Conservation (phyloP, 2,113 vertebrate genomes). For the Heterotilapia buettikoferi region DNA sequence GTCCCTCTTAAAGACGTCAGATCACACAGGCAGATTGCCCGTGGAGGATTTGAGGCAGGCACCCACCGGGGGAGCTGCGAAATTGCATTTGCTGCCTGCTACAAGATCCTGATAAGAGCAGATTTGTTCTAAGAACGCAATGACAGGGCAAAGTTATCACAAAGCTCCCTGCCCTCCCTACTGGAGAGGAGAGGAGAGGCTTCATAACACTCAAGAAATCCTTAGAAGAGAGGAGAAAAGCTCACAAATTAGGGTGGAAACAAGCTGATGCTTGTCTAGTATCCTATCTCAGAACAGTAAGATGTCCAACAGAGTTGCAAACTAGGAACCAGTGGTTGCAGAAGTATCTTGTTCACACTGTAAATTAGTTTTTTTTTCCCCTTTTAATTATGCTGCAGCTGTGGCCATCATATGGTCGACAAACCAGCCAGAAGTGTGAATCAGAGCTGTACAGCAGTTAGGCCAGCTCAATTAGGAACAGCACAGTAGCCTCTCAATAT, state of each 20-base stretch:
- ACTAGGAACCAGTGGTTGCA: not conserved
- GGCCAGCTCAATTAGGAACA: not conserved
- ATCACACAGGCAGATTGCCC: constrained; percentile 68
- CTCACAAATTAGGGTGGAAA: not conserved
- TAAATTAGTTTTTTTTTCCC: rapidly evolving
- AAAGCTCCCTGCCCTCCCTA: constrained; percentile 40
- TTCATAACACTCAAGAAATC: constrained; percentile 1
- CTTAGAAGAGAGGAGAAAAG: not conserved
- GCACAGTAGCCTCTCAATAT: not conserved
- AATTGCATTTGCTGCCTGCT: constrained; percentile 68
- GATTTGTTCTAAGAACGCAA: constrained; percentile 74
- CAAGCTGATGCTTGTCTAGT: not conserved
- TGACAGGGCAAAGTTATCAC: constrained; percentile 75
- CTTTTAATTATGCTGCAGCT: not conserved
- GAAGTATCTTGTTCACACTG: not conserved
- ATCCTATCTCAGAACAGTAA: not conserved
- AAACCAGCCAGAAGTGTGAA: not conserved
- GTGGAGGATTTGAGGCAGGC: constrained; percentile 58
- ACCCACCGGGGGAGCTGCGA: constrained; percentile 41
- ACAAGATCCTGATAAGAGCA: constrained; percentile 73
- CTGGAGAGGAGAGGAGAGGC: not conserved
- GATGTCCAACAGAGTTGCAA: not conserved
- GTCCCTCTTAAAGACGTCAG: constrained; percentile 71
- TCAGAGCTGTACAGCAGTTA: not conserved
- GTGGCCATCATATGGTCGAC: not conserved